These are phyloP conservation scores for Aramus guarauna DNA, from an alignment of 2,113 vertebrate species.

Conservation along the genomic window DNA sequence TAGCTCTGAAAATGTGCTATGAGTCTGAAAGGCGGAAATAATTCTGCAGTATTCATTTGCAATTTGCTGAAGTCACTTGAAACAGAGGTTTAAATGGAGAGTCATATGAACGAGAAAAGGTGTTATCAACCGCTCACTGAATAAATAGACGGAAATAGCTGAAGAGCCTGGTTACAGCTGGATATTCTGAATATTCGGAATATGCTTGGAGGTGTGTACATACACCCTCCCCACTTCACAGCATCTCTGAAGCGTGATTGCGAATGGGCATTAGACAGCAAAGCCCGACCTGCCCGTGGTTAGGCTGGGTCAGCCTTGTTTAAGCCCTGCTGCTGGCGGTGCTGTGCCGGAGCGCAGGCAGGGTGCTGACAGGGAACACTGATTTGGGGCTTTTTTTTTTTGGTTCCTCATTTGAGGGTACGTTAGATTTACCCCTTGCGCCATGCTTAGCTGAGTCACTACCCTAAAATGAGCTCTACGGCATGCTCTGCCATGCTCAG, in stretches of 20 bases:
- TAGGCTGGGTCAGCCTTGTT: background rate
- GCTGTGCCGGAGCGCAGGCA: too few species aligned
- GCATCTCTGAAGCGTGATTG: background rate
- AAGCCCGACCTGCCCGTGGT: background rate
- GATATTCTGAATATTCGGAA: background rate
- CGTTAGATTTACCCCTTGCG: background rate
- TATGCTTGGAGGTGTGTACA: background rate
- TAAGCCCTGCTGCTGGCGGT: background rate
- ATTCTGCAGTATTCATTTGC: rapidly evolving
- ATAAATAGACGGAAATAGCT: background rate
- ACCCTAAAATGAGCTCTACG: too few species aligned
- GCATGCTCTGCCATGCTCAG: rapidly evolving
- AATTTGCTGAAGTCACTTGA: rapidly evolving
- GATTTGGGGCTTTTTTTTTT: too few species aligned
- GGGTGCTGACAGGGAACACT: too few species aligned
- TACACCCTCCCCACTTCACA: background rate
- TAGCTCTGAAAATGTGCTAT: background rate
- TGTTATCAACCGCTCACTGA: background rate
- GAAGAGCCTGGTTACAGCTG: background rate
- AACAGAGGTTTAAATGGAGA: background rate
- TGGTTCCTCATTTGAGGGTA: background rate
- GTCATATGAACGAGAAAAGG: background rate
- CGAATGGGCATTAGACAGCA: rapidly evolving
- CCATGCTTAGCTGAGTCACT: background rate
- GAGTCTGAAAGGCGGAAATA: background rate